Evolutionary conservation across 2,113 vertebrate genomes (phyloP), one percentile per base, ranked within the genome.

Genomic region (Gnathonemus echidnorhynchus): DNA sequence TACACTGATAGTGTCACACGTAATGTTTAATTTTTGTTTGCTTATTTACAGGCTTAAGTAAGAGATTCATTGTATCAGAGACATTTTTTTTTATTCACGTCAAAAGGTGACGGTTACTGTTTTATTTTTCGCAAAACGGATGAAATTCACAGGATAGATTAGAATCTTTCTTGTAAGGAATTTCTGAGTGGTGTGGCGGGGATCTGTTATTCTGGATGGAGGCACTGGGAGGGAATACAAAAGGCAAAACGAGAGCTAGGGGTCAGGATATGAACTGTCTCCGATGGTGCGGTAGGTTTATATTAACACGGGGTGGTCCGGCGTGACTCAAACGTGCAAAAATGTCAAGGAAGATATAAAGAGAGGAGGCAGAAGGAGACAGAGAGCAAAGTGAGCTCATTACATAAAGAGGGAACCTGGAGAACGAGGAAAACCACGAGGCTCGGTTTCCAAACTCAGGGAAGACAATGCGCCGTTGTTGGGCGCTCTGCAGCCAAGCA

Each of bases 281-380:
- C 84, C 42, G 88, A 92, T 92, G 90, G 90, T 35, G 66, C 70
- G 5, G 88, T 89, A 91, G 94, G 94, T 95, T 95, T 95, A 95
- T 91, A 90, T 92, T 93, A 94, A 92, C 92, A 56, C 93, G 88
- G 94, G 95, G 95, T 95, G 95, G 95, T 96, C 95, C 8, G 15
- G 58, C 83, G 92, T 95, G 93, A 96, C 94, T 92, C 88, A 91
- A 93, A 91, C 88, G 39, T 89, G 91, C 90, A 95, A 95, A 95
- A 93, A 96, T 95, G 92, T 94, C 92, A 93, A 93, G 90, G 93
- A 91, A 94, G 93, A 95, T 92, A 92, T 90, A 91, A 62, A 53
- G 92, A 89, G 83, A 89, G 48, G 87, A 70, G 92, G 45, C 90
- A 80, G 48, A 13, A 15, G 56, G 84, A 87, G 39, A 86, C 56